phyloP scores from a whole-genome alignment of 2,113 vertebrate species.

The Gracilinanus agilis region DNA sequence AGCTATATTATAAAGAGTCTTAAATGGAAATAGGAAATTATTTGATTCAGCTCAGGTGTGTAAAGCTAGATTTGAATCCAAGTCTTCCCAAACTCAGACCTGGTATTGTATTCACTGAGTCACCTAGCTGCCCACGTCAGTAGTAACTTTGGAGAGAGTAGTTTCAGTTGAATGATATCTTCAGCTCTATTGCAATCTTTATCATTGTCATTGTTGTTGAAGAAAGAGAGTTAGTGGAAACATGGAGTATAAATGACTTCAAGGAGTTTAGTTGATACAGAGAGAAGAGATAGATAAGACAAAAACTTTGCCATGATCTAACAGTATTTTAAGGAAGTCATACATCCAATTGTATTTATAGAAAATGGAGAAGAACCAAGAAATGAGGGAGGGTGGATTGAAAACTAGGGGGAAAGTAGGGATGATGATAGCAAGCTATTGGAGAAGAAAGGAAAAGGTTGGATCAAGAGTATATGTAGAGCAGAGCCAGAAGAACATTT shows the following conservation, averaged over 20 bases:
- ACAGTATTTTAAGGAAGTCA: background rate
- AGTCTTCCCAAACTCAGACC: no score
- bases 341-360: background rate
- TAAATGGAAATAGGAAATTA: background rate
- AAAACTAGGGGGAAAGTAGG: background rate
- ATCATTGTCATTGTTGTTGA: no score
- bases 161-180: background rate
- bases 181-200: background rate
- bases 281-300: background rate
- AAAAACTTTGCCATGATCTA: background rate
- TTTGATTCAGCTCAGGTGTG: background rate
- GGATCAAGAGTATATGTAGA: background rate
- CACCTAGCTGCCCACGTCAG: background rate
- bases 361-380: background rate
- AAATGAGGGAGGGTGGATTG: background rate
- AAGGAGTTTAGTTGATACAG: background rate
- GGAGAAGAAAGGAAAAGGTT: background rate
- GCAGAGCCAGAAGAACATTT: no score
- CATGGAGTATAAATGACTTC: background rate
- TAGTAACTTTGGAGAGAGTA: background rate
- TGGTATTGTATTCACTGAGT: no score
- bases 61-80: no score
- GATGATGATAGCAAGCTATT: background rate
- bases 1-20: background rate
- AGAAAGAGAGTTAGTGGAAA: background rate